Percentiles rank a stretch among this genome's conserved stretches.
Conservation (phyloP, 1,140 invertebrate species). For the Hormaphis cornu region DNA sequence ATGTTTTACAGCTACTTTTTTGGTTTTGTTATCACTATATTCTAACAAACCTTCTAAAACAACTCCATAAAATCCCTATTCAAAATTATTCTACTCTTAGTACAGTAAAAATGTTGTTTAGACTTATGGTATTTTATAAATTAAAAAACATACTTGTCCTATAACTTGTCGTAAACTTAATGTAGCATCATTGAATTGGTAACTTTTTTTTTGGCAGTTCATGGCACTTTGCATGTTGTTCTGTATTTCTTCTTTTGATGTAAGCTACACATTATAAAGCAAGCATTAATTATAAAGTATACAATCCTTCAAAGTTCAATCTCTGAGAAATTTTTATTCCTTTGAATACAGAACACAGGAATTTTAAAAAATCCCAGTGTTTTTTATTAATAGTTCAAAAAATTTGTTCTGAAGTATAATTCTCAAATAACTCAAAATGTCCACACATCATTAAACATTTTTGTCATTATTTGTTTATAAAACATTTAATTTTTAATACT, state of each 20-base stretch:
- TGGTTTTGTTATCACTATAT: slow-evolving; percentile 43
- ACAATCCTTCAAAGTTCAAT: no score
- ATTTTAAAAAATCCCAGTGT: no score
- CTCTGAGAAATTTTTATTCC: no score
- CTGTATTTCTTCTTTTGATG: slow-evolving; percentile 17
- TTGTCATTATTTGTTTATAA: not conserved
- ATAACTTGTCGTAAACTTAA: slow-evolving; percentile 22
- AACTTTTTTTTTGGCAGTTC: slow-evolving; percentile 13
- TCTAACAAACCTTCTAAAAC: slow-evolving; percentile 56
- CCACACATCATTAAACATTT: no score
- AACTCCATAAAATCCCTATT: slow-evolving; percentile 60
- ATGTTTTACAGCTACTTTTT: slow-evolving; percentile 37
- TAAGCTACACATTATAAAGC: slow-evolving; percentile 5
- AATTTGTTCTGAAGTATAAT: no score
- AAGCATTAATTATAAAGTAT: no score
- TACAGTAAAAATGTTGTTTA: not conserved
- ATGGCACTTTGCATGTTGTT: slow-evolving; percentile 19
- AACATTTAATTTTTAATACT: no score
- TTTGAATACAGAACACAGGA: no score
- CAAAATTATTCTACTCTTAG: slow-evolving; percentile 21
- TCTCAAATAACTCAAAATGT: no score
- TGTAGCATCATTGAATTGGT: slow-evolving; percentile 22
- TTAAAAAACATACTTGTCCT: not conserved
- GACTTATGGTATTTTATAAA: not conserved
- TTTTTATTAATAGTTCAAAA: no score